Evolutionary conservation across 2,113 vertebrate species (phyloP), one percentile per base, ranked within the genome.

Genomic region (Dromaius novaehollandiae): DNA sequence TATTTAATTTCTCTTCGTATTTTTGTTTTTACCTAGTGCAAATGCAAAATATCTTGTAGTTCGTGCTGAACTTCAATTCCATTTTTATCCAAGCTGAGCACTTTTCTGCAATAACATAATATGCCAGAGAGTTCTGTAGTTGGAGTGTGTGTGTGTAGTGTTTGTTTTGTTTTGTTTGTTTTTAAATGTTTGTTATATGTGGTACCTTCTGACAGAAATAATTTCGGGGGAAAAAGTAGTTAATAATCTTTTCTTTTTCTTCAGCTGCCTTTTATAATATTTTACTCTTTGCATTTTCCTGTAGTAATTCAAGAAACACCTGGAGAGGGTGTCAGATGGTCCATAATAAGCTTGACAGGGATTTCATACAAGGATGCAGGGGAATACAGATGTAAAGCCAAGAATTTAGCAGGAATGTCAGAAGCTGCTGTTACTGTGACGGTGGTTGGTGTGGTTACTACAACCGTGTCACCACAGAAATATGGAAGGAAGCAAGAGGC

Each of bases 251-350:
- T 83, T 19, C 26, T 86, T 90, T 70, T 6, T 63, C n/a, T 74
- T 73, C 40, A 70, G 2, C 25, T 60, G 14, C 13, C 11, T 18
- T 66, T 83, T 44, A 22, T 77, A 78, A 87, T 92, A 10, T 86
- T 92, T 97, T 89, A 19, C 56, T 92, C 46, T 87, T 63, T 94
- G 53, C 22, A 60, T 88, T 97, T 97, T 89, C 83, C 92, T 89
- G 21, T 66, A 99, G 99, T 99, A 87, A 98, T 99, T 86, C 99
- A 99, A 95, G 99, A 99, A 93, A 99, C 99, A 91, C 99, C 99
- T 60, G 98, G 97, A 56, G 98, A 99, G 28, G 99, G 99, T 68
- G 97, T 99, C 79, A 98, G 98, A 73, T 99, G 99, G 99, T 99
- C 99, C 96, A 99, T 99, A 90, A 98, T 99, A 91, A 99, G 99